phyloP scores from a whole-genome alignment of 2,888 invertebrate genomes.

The Idaea biselata region DNA sequence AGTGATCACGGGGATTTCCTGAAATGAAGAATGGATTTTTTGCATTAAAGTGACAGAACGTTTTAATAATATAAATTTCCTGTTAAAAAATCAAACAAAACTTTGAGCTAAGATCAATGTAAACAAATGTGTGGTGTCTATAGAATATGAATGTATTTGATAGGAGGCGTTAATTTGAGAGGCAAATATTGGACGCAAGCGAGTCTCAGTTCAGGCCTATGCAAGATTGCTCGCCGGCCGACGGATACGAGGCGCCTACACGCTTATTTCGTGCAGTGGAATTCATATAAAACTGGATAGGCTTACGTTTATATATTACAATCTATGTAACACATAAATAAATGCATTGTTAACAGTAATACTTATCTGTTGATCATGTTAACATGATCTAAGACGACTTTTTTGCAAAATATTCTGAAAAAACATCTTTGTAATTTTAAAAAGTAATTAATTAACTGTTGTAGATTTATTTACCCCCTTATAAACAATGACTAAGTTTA shows the following conservation, averaged over 20 bases:
- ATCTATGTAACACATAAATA: neutral
- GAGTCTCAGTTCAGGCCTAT: constrained; percentile 5
- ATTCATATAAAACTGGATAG: neutral
- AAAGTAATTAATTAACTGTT: too few relatives aligned
- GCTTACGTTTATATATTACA: neutral
- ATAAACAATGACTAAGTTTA: too few relatives aligned
- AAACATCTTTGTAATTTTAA: too few relatives aligned
- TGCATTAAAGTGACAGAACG: constrained; percentile 71
- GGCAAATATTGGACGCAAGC: constrained; percentile 40
- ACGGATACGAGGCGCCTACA: constrained; percentile 2
- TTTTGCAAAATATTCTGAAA: too few relatives aligned
- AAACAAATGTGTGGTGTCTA: constrained; percentile 69
- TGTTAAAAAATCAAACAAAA: constrained; percentile 71
- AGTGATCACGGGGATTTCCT: constrained; percentile 13
- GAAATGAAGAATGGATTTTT: constrained; percentile 46
- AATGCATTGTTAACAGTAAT: neutral
- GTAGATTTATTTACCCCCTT: too few relatives aligned
- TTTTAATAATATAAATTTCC: constrained; percentile 79
- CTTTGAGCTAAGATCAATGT: constrained; percentile 49
- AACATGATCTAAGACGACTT: neutral
- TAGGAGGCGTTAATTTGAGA: constrained; percentile 66
- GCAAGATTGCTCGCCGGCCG: constrained; percentile 5
- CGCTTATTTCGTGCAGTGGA: neutral
- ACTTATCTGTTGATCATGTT: neutral
- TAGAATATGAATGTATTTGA: constrained; percentile 71